Base-by-base conservation (phyloP, 2,888 invertebrate genomes). In the Luperina testacea region DNA sequence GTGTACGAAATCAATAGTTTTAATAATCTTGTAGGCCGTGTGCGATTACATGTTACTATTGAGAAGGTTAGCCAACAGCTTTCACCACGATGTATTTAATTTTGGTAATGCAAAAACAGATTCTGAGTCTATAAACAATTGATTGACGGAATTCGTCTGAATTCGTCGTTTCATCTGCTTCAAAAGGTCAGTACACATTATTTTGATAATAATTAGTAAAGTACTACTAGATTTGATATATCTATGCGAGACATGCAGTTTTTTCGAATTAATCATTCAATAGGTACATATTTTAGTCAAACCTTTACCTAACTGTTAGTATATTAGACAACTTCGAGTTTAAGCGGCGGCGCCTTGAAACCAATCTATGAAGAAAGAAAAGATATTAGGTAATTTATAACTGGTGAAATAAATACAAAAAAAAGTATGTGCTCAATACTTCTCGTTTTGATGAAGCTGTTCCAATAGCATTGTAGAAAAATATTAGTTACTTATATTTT, bases 141-240 rank as follows among this genome's bases (percentile, higher is more conserved):
- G 76, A 86, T 72, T 75, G 76, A 86, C 65, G 32, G 57, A 67
- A 75, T 67, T 83, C 75, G 13, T 77, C 72, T 61, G 51, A 67
- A 75, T 67, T 83, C 75, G 13, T 77, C 72, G 67, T 74, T 76
- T 69, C 86, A 68, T 69, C 86, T 72, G 51, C 83, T 48, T 65
- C 27, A 42, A 77, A 77, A 85, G 85, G 85, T 85, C 72, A 86
- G 85, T 85, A 79, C 24, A 67, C 24, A 65, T 64, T 38, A 45
- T 42, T 64, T 64, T 72, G 11, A 11, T 53, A 17, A 0, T 64
- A 64, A 7, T 38, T 38, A 38, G 6, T 59, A n/a, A n/a, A 73
- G 6, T 38, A 71, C 6, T 20, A 59, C 20, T 32, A 63, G 17
- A 73, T 45, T 27, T 53, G 24, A 20, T 72, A 3, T 27, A 42